Conservation (phyloP, 2,113 vertebrate species). For the Indri indri region DNA sequence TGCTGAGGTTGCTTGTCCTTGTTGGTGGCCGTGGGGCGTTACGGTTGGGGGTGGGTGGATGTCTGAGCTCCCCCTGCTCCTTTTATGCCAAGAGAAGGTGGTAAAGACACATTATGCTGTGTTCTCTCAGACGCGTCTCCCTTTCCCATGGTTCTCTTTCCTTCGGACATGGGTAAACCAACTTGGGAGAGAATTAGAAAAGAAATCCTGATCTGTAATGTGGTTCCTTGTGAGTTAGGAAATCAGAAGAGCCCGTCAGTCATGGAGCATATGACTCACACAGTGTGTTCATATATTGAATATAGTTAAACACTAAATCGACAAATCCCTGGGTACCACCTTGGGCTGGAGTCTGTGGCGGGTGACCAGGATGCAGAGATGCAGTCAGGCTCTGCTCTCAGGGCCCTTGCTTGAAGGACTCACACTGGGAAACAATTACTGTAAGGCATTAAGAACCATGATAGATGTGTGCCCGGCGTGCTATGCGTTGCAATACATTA, state of each 20-base stretch:
- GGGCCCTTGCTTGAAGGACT: background rate
- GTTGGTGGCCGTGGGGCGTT: accelerated
- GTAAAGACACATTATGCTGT: accelerated
- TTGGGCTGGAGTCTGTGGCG: accelerated
- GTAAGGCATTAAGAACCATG: too few relatives aligned
- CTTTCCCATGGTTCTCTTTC: background rate
- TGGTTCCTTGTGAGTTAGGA: background rate
- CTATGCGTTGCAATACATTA: background rate
- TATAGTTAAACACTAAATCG: background rate
- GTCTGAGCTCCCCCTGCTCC: background rate
- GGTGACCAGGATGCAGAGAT: background rate
- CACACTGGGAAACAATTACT: background rate
- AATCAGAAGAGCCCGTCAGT: background rate
- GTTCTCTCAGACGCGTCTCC: background rate
- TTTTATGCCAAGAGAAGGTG: too few relatives aligned
- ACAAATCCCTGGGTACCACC: accelerated
- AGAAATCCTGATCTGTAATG: too few relatives aligned
- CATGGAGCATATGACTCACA: background rate
- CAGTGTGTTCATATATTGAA: accelerated
- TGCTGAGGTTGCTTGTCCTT: too few relatives aligned
- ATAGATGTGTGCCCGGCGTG: background rate
- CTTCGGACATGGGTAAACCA: background rate
- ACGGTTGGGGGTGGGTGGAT: accelerated
- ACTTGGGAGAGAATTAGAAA: background rate
- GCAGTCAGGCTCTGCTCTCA: background rate